Conservation (phyloP, 2,797 vertebrate genomes). For the Yasuhikotakia modesta region DNA sequence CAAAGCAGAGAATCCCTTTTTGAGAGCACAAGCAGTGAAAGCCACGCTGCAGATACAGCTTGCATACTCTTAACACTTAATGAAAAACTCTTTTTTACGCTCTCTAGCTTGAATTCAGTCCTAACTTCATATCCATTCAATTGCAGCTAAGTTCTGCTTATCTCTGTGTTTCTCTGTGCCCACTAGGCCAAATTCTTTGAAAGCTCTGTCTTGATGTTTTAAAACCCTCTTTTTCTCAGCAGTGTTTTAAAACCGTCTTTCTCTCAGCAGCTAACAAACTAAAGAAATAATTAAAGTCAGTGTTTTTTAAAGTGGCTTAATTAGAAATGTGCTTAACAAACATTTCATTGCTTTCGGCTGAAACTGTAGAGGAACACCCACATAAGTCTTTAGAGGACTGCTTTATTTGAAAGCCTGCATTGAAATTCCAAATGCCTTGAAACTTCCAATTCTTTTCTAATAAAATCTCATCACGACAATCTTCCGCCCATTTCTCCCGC, state of each 20-base stretch:
- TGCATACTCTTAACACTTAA: slow-evolving; percentile 60
- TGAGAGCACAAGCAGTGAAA: slow-evolving; percentile 53
- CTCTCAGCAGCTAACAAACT: slow-evolving; percentile 16
- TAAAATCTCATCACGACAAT: slow-evolving; percentile 31
- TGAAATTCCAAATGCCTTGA: slow-evolving; percentile 16
- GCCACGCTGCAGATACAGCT: slow-evolving; percentile 33
- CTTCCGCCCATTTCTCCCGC: slow-evolving; percentile 24
- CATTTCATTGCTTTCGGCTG: background rate
- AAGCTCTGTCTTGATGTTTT: slow-evolving; percentile 38
- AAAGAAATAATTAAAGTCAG: slow-evolving; percentile 19
- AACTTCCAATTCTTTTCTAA: slow-evolving; percentile 28
- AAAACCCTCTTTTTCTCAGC: slow-evolving; percentile 4
- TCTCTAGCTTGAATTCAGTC: background rate
- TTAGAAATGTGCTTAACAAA: slow-evolving; percentile 37
- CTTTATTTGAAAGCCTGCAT: slow-evolving; percentile 22
- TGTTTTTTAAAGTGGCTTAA: slow-evolving; percentile 15
- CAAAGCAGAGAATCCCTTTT: slow-evolving; percentile 51
- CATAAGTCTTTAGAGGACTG: slow-evolving; percentile 10
- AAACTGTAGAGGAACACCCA: slow-evolving; percentile 21
- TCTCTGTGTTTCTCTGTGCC: slow-evolving; percentile 27
- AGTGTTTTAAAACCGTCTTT: background rate
- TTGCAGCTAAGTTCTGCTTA: slow-evolving; percentile 32
- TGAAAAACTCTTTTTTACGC: slow-evolving; percentile 38
- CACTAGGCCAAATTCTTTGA: slow-evolving; percentile 24
- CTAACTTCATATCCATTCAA: slow-evolving; percentile 2